Conservation (phyloP, 1,140 invertebrate genomes). For the Acromyrmex charruanus region DNA sequence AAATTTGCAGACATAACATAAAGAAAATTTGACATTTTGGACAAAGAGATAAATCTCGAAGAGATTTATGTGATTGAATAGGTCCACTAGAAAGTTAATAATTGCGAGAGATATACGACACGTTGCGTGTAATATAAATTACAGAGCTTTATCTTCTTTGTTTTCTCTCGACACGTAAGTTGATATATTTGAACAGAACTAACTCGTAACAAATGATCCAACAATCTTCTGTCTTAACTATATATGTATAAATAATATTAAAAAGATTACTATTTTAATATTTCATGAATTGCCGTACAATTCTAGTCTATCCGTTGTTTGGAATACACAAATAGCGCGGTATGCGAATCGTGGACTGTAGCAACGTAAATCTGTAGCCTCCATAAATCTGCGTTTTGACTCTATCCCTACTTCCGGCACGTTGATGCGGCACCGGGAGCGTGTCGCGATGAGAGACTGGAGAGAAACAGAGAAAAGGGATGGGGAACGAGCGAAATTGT, state of each 20-base stretch:
- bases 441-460: neutral
- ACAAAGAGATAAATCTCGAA: no score
- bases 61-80: no score
- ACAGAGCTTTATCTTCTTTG: neutral
- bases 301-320: neutral
- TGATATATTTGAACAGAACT: conserved; percentile 19
- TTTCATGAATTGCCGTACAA: neutral
- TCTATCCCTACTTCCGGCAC: conserved; percentile 36
- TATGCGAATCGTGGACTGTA: neutral
- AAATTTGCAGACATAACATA: no score
- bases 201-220: conserved; percentile 11
- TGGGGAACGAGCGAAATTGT: conserved; percentile 42
- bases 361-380: neutral
- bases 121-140: conserved; percentile 3
- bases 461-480: conserved; percentile 8
- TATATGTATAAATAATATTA: neutral
- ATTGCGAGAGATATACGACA: neutral
- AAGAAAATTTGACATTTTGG: no score
- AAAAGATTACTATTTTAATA: conserved; percentile 22
- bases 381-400: conserved; percentile 68
- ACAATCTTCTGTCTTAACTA: neutral
- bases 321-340: neutral
- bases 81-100: neutral
- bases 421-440: conserved; percentile 42
- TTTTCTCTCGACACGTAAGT: neutral